Evolutionary conservation across 2,888 invertebrate genomes (phyloP).

Genomic region (Julus scandinavius): DNA sequence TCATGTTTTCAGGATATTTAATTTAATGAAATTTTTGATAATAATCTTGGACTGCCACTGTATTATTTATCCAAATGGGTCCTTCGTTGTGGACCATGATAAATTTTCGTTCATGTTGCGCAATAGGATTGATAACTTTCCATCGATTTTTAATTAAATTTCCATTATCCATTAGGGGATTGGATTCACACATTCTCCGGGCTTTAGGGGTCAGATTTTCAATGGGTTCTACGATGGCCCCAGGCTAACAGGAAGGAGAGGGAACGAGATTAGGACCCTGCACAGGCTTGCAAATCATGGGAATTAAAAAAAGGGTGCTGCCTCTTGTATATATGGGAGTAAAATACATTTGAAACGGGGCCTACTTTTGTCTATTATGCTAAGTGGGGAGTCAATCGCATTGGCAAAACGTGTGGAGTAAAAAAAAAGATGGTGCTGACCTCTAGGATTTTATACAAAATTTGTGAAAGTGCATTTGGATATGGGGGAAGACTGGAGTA

Average conservation of each 20-base stretch:
- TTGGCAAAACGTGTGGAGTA: neutral
- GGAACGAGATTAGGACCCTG: constrained; percentile 26
- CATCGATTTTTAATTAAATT: constrained; percentile 58
- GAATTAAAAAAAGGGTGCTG: constrained; percentile 26
- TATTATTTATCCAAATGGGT: too few species aligned
- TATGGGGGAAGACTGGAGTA: neutral
- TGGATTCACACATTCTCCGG: constrained; percentile 54
- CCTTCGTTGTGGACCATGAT: neutral
- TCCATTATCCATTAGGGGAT: constrained; percentile 58
- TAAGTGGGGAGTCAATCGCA: neutral
- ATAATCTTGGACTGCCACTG: too few species aligned
- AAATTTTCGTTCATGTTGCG: constrained; percentile 19
- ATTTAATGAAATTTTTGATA: too few species aligned
- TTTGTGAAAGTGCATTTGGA: neutral
- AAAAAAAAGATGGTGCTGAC: neutral
- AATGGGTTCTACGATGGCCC: constrained; percentile 17
- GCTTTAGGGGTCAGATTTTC: constrained; percentile 35
- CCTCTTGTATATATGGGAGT: neutral
- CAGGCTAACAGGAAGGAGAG: constrained; percentile 16
- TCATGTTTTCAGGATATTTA: too few species aligned
- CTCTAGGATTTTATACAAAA: neutral
- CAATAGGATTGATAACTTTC: constrained; percentile 56
- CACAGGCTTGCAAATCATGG: constrained; percentile 13
- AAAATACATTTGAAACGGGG: neutral
- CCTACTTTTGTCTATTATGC: neutral